Percentiles rank a stretch among this genome's conserved stretches.
These are phyloP conservation scores for Drosophila leontia DNA, from an alignment of 1,140 invertebrate genomes.

Conservation along the genomic window DNA sequence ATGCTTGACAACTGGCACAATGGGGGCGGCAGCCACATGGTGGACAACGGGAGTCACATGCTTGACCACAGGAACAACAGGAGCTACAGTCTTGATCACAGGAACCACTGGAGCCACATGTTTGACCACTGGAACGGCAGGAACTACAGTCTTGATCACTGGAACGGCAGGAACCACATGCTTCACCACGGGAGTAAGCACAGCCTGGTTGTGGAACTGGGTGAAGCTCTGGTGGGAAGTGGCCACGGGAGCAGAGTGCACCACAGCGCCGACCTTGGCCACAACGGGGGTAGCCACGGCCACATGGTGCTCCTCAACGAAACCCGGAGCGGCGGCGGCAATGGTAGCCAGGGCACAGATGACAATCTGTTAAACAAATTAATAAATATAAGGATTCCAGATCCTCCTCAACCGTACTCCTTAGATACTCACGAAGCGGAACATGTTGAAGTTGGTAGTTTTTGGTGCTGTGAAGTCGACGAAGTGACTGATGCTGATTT, in stretches of 20 bases:
- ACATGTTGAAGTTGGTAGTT: conserved; percentile 47
- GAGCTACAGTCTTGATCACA: conserved; percentile 53
- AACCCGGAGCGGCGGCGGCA: conserved; percentile 70
- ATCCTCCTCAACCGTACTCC: neutral
- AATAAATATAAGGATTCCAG: neutral
- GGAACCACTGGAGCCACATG: conserved; percentile 48
- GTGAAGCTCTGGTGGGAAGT: conserved; percentile 86
- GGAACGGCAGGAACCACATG: conserved; percentile 61
- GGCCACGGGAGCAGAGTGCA: conserved; percentile 70
- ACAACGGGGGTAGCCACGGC: conserved; percentile 57
- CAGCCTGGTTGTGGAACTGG: conserved; percentile 68
- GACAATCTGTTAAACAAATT: conserved; percentile 36
- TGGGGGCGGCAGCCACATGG: conserved; percentile 27
- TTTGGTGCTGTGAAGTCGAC: conserved; percentile 50
- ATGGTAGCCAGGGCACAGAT: conserved; percentile 69
- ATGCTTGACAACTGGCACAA: conserved; percentile 73
- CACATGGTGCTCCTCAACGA: conserved; percentile 67
- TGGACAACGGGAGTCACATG: conserved; percentile 56
- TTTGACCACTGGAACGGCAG: conserved; percentile 66
- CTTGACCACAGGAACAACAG: conserved; percentile 33
- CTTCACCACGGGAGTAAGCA: conserved; percentile 70
- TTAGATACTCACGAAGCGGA: conserved; percentile 72
- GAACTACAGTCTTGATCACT: conserved; percentile 64
- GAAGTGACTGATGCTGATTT: conserved; percentile 65
- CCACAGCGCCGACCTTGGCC: conserved; percentile 64